Evolutionary conservation across 2,797 vertebrate species (phyloP).

Genomic region (Bradypodion ventrale): DNA sequence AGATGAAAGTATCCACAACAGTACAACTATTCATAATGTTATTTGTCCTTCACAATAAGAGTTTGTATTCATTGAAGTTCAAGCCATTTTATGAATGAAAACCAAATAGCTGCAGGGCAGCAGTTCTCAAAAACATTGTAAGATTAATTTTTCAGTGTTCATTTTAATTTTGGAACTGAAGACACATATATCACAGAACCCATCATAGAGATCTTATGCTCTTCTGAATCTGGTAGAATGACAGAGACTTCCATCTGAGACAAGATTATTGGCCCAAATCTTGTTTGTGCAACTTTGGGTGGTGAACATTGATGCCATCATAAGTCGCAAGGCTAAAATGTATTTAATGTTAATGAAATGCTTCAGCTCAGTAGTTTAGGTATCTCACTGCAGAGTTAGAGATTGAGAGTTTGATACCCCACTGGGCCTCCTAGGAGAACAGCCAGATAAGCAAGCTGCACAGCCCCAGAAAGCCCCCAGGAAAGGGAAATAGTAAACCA

Average conservation of each 20-base stretch:
- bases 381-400: too few relatives aligned
- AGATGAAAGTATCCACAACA: conserved; percentile 65
- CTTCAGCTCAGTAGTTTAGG: too few relatives aligned
- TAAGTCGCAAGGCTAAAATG: too few relatives aligned
- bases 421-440: too few relatives aligned
- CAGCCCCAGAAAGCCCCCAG: too few relatives aligned
- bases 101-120: conserved; percentile 68
- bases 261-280: too few relatives aligned
- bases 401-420: too few relatives aligned
- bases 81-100: conserved; percentile 65
- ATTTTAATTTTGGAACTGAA: conserved; percentile 70
- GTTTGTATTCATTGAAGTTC: conserved; percentile 53
- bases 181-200: conserved; percentile 60
- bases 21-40: conserved; percentile 67
- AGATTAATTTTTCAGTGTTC: conserved; percentile 69
- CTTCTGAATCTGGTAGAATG: not conserved
- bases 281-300: too few relatives aligned
- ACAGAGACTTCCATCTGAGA: conserved; percentile 42
- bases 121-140: conserved; percentile 68
- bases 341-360: too few relatives aligned
- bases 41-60: conserved; percentile 58
- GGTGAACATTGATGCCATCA: too few relatives aligned
- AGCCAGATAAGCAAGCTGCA: too few relatives aligned
- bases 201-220: conserved; percentile 43
- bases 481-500: too few relatives aligned